Evolutionary conservation across 2,888 invertebrate genomes (phyloP), one percentile per base, ranked within the genome.

Genomic region (Cheilosia pagana): DNA sequence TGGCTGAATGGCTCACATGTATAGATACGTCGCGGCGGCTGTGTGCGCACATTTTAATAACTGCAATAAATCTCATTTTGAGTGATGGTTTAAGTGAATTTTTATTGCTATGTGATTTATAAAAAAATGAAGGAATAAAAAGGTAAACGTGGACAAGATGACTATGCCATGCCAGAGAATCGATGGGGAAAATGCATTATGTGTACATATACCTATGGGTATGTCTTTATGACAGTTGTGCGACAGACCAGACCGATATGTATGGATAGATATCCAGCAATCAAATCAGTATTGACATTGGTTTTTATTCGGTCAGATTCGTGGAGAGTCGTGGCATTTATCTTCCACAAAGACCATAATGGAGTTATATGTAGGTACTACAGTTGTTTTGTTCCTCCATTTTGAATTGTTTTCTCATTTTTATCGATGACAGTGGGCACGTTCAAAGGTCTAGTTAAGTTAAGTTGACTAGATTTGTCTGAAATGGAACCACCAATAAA

Each of bases 61-160:
- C 88, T 87, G 85, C 88, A 90, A 90, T 90, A 91, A 91, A 90
- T 90, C 90, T 89, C 87, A 88, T 87, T 89, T 88, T 87, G 89
- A 89, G 87, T 88, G 88, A 88, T 88, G 87, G 87, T 88, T 88
- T 85, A 87, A 89, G 88, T 89, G 89, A 89, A 88, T 87, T 90
- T 90, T 90, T 89, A 89, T 86, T 88, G 87, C 85, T 74, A 57
- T 86, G 77, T 88, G 88, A 87, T 87, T 88, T 88, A 87, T 87
- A 87, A 81, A 81, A 79, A 78, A 85, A 75, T 68, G 74, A 78
- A 76, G 63, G 79, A 81, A 81, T 60, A 81, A 65, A 85, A 85
- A 79, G 41, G 78, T 63, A 75, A 79, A 59, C 55, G 78, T 63
- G 78, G 68, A 67, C 74, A 79, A 59, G 57, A 70, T 79, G 74